Evolutionary conservation across 1,140 invertebrate genomes (phyloP).

Genomic region (Hyphantria cunea): DNA sequence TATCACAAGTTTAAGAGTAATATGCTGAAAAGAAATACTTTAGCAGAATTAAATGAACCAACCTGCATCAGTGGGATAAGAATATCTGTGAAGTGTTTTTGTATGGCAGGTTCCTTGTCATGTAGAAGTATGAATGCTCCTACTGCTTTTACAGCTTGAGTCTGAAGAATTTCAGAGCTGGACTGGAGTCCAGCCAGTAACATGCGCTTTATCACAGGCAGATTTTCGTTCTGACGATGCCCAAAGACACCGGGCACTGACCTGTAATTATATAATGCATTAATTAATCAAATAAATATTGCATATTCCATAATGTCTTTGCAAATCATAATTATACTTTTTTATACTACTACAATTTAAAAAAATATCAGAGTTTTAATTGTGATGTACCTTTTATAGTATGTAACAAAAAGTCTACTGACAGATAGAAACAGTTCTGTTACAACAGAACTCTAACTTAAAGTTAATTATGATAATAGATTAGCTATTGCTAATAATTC

Average conservation of each 20-base stretch:
- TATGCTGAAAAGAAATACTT: neutral
- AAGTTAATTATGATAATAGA: neutral
- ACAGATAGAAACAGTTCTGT: too few relatives aligned
- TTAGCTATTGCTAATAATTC: too few relatives aligned
- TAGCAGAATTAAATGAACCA: constrained; percentile 5
- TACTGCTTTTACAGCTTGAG: constrained; percentile 92
- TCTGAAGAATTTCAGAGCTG: constrained; percentile 87
- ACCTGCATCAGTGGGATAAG: constrained; percentile 90
- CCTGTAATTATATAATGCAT: constrained; percentile 69
- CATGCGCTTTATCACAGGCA: constrained; percentile 98
- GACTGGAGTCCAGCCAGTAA: constrained; percentile 90
- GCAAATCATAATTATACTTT: too few relatives aligned
- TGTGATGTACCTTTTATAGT: too few relatives aligned
- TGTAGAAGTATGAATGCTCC: constrained; percentile 95
- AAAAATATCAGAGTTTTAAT: too few relatives aligned
- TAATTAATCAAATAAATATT: too few relatives aligned
- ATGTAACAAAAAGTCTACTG: too few relatives aligned
- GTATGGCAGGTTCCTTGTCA: constrained; percentile 93
- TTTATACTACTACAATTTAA: too few relatives aligned
- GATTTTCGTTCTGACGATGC: constrained; percentile 95
- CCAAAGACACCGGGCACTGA: constrained; percentile 98
- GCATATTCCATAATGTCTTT: too few relatives aligned
- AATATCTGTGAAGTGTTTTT: constrained; percentile 94
- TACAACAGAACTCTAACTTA: too few relatives aligned
- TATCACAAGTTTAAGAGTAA: neutral